A percentile compares a stretch with the other conserved stretches of the same genome.
Conservation (phyloP, 1,140 invertebrate genomes). For the Sitodiplosis mosellana region DNA sequence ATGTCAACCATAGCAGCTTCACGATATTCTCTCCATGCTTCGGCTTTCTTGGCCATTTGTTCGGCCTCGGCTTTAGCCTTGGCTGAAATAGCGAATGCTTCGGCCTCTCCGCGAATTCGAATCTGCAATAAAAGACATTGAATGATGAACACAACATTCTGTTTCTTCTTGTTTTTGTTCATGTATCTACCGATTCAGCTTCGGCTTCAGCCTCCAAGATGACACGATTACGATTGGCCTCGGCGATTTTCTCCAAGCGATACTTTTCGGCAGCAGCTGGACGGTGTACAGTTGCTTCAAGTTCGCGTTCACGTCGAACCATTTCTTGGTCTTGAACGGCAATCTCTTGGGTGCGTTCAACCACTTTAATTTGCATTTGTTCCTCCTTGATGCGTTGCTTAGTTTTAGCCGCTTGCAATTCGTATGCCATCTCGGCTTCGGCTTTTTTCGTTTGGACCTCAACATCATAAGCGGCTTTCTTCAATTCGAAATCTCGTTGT, state of each 20-base stretch:
- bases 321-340: constrained; percentile 80
- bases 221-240: constrained; percentile 70
- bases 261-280: constrained; percentile 91
- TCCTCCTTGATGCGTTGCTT: constrained; percentile 93
- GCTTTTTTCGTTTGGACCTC: constrained; percentile 92
- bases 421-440: constrained; percentile 87
- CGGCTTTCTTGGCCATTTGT: constrained; percentile 92
- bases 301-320: constrained; percentile 61
- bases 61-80: constrained; percentile 90
- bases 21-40: constrained; percentile 90
- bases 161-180: constrained; percentile 1
- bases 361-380: constrained; percentile 89
- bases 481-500: constrained; percentile 88
- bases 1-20: constrained; percentile 95
- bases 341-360: constrained; percentile 85
- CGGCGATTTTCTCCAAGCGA: constrained; percentile 79
- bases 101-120: constrained; percentile 60
- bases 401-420: constrained; percentile 87
- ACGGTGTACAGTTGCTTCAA: constrained; percentile 76
- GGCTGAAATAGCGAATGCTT: constrained; percentile 83
- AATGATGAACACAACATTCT: not conserved
- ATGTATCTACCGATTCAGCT: constrained; percentile 60
- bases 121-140: constrained; percentile 9
- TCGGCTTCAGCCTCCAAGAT: constrained; percentile 88
- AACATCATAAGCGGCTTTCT: constrained; percentile 91